Evolutionary conservation across 1,140 invertebrate genomes (phyloP).

Genomic region (Calephelis nemesis): DNA sequence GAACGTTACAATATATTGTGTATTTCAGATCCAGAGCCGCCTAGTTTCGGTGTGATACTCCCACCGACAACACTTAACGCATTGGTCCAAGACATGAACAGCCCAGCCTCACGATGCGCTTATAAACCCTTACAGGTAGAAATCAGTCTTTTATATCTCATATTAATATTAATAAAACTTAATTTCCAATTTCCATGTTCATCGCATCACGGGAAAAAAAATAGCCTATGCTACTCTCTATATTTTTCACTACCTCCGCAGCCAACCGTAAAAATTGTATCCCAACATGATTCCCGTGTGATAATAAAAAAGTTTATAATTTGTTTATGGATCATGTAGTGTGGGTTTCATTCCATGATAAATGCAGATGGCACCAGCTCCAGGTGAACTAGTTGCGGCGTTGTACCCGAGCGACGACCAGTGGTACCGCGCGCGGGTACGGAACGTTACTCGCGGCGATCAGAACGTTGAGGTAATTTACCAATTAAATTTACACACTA

Average conservation of each 20-base stretch:
- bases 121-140: constrained; percentile 53
- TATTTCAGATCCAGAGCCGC: constrained; percentile 31
- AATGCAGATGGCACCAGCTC: constrained; percentile 51
- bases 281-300: too few relatives aligned
- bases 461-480: constrained; percentile 53
- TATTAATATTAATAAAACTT: too few relatives aligned
- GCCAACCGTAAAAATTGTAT: too few relatives aligned
- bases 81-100: constrained; percentile 62
- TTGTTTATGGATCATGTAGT: not conserved
- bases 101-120: constrained; percentile 40
- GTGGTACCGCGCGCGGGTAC: constrained; percentile 81
- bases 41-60: constrained; percentile 51
- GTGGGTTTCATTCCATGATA: too few relatives aligned
- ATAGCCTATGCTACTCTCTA: too few relatives aligned
- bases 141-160: not conserved
- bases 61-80: constrained; percentile 47
- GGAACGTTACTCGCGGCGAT: constrained; percentile 58
- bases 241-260: too few relatives aligned
- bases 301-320: not conserved
- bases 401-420: constrained; percentile 79
- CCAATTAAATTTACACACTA: too few relatives aligned
- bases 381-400: constrained; percentile 79
- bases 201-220: too few relatives aligned
- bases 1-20: not conserved
- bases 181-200: too few relatives aligned